Evolutionary conservation across 2,888 invertebrate species (phyloP).

Genomic region (Rhogogaster chlorosoma): DNA sequence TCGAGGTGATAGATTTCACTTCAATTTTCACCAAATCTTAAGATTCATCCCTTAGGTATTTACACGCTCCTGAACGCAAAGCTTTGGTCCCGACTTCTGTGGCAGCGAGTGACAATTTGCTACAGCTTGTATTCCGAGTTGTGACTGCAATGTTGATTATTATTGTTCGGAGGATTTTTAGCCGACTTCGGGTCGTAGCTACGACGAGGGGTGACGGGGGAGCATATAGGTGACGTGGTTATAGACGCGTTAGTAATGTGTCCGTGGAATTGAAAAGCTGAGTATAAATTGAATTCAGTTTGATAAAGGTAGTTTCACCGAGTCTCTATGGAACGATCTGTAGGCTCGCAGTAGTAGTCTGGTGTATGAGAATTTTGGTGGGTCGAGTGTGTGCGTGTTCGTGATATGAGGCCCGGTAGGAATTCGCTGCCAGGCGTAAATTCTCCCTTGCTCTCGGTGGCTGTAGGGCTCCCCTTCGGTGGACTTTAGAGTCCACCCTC

Average conservation of each 20-base stretch:
- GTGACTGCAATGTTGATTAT: not conserved
- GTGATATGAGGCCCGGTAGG: slow-evolving; percentile 74
- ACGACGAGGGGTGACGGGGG: not conserved
- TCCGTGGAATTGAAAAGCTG: not conserved
- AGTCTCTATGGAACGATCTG: slow-evolving; percentile 32
- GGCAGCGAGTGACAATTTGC: not conserved
- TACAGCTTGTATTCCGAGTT: not conserved
- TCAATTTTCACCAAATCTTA: not conserved
- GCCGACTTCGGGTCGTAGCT: not conserved
- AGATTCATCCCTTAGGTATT: not conserved
- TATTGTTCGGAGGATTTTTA: not conserved
- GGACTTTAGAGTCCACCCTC: slow-evolving; percentile 75
- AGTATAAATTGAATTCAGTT: not conserved
- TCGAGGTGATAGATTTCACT: not conserved
- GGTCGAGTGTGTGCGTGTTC: slow-evolving; percentile 61
- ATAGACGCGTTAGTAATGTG: not conserved
- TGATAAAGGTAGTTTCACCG: slow-evolving; percentile 1
- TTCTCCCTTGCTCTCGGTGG: slow-evolving; percentile 64
- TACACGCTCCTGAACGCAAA: not conserved
- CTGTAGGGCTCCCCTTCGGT: slow-evolving; percentile 67
- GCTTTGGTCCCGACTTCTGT: not conserved
- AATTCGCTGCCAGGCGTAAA: slow-evolving; percentile 74
- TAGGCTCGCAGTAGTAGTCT: slow-evolving; percentile 17
- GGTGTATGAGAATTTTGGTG: slow-evolving; percentile 66
- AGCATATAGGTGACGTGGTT: not conserved